Evolutionary conservation across 2,797 vertebrate genomes (phyloP).

Genomic region (Rallus crepitans): DNA sequence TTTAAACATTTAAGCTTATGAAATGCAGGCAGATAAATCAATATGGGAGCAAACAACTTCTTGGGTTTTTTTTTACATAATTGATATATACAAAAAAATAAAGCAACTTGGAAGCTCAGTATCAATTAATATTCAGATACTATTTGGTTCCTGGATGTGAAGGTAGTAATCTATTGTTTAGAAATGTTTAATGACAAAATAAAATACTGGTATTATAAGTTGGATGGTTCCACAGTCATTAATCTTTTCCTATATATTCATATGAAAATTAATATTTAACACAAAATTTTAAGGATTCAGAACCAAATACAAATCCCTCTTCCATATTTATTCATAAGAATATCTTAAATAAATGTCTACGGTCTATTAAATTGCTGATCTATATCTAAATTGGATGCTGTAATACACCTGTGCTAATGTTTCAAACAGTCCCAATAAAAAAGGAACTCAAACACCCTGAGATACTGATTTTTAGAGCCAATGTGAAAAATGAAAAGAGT

Average conservation of each 20-base stretch:
- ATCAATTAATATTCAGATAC: background rate
- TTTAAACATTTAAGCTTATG: background rate
- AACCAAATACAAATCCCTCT: background rate
- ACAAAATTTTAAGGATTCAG: background rate
- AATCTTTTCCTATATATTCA: background rate
- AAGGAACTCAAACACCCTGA: background rate
- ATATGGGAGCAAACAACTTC: background rate
- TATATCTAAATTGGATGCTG: background rate
- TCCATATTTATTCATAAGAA: accelerated
- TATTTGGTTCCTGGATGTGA: background rate
- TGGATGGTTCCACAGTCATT: background rate
- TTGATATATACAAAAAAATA: background rate
- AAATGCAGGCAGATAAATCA: background rate
- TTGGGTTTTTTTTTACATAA: background rate
- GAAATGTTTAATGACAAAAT: background rate
- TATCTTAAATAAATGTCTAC: background rate
- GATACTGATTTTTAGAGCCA: background rate
- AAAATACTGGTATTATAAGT: background rate
- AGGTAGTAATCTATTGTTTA: background rate
- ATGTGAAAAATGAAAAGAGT: background rate
- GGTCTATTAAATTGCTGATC: background rate
- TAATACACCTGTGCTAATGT: background rate
- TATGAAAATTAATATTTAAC: background rate
- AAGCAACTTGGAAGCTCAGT: background rate
- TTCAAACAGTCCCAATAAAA: background rate